Conservation (phyloP, 1,140 invertebrate genomes). For the Elysia chlorotica region DNA sequence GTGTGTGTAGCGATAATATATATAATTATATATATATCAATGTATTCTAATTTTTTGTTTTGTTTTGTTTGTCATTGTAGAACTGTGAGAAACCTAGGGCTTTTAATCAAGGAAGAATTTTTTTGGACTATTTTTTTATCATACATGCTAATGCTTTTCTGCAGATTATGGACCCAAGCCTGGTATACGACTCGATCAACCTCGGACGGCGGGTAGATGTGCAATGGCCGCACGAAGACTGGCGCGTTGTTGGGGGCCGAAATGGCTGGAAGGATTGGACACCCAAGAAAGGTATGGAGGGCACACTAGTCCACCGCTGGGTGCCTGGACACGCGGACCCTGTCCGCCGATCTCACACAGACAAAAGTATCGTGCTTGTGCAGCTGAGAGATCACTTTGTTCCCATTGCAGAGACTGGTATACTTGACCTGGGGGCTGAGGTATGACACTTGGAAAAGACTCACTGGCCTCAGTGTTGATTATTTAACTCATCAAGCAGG, state of each 20-base stretch:
- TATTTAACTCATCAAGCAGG: too few species aligned
- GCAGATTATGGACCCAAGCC: slow-evolving; percentile 76
- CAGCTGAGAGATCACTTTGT: slow-evolving; percentile 92
- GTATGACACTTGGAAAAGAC: too few species aligned
- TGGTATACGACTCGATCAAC: slow-evolving; percentile 89
- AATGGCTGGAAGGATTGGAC: slow-evolving; percentile 88
- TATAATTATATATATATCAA: background rate
- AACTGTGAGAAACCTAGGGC: background rate
- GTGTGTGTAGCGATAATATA: too few species aligned
- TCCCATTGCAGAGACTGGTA: slow-evolving; percentile 87
- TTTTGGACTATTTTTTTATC: too few species aligned
- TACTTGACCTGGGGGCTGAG: slow-evolving; percentile 77
- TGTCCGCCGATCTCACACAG: slow-evolving; percentile 83
- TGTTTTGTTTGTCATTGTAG: background rate
- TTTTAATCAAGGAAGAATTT: background rate
- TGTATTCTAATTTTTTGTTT: background rate
- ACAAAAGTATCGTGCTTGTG: slow-evolving; percentile 87
- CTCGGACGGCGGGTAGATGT: slow-evolving; percentile 83
- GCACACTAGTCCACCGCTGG: slow-evolving; percentile 89
- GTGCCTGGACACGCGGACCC: slow-evolving; percentile 86
- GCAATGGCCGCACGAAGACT: slow-evolving; percentile 87
- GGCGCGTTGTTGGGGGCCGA: slow-evolving; percentile 82
- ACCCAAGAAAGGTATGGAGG: slow-evolving; percentile 88
- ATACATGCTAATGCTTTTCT: too few species aligned
- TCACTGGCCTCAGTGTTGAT: too few species aligned